Percentiles rank a stretch among this genome's conserved stretches.
Evolutionary conservation across 2,113 vertebrate genomes (phyloP).

Genomic region (Narcine bancroftii): DNA sequence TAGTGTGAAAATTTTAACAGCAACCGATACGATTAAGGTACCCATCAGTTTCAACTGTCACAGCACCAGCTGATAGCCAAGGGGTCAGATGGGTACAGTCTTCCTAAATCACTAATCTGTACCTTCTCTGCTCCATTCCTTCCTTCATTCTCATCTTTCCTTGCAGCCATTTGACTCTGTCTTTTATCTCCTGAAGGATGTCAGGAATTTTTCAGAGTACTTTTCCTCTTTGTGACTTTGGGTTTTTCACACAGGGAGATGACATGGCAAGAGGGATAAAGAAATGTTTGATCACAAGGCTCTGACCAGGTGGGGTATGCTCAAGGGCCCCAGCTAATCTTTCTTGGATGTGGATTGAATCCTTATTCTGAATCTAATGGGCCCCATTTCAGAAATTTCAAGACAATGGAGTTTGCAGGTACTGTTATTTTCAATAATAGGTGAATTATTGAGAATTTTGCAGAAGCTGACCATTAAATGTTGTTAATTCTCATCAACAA

Average conservation of each 20-base stretch:
- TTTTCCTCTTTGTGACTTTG: not conserved
- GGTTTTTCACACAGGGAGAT: not conserved
- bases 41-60: not conserved
- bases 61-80: not conserved
- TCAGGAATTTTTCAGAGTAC: not conserved
- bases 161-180: not conserved
- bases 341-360: too few relatives aligned
- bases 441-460: too few relatives aligned
- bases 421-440: too few relatives aligned
- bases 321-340: too few relatives aligned
- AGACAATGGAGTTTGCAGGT: too few relatives aligned
- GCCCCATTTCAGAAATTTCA: too few relatives aligned
- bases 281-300: too few relatives aligned
- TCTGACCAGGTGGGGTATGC: too few relatives aligned
- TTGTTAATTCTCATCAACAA: too few relatives aligned
- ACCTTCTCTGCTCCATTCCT: not conserved
- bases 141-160: not conserved
- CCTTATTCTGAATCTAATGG: too few relatives aligned
- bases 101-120: not conserved
- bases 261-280: too few relatives aligned
- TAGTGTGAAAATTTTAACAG: not conserved
- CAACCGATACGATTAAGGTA: not conserved
- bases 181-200: not conserved
- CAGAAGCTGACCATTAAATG: too few relatives aligned
- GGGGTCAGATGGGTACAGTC: not conserved